Evolutionary conservation across 2,888 invertebrate genomes (phyloP).

Genomic region (Galerucella calmariensis): DNA sequence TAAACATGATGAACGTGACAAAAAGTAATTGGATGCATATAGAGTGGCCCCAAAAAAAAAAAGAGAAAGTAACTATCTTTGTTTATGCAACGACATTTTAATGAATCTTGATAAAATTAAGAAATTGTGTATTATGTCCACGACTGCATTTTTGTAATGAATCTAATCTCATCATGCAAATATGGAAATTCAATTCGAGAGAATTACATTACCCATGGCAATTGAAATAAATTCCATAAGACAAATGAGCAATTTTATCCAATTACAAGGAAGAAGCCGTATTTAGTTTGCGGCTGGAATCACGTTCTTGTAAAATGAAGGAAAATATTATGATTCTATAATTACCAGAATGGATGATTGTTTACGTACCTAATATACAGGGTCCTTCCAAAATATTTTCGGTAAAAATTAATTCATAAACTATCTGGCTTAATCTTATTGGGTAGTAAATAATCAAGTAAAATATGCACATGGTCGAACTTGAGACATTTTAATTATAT

Average conservation of each 20-base stretch:
- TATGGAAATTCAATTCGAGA: constrained; percentile 39
- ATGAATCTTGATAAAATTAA: background rate
- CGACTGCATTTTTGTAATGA: constrained; percentile 10
- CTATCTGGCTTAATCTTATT: background rate
- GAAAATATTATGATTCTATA: constrained; percentile 26
- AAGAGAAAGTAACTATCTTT: background rate
- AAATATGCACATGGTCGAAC: no score
- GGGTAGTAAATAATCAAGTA: no score
- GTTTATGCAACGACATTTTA: no score
- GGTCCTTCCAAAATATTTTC: no score
- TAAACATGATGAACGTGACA: constrained; percentile 47
- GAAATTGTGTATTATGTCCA: background rate
- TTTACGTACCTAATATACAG: background rate
- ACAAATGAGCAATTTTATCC: constrained; percentile 52
- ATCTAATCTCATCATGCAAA: constrained; percentile 25
- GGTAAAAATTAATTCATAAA: no score
- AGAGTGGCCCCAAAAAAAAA: background rate
- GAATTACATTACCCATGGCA: constrained; percentile 45
- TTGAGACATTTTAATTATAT: no score
- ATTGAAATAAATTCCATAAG: constrained; percentile 49
- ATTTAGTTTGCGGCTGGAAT: constrained; percentile 49
- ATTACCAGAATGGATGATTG: background rate
- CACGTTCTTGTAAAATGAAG: constrained; percentile 19
- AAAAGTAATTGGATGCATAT: constrained; percentile 47
- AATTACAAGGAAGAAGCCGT: constrained; percentile 47